These are phyloP conservation scores for Enteromius unitaeniatus DNA, from an alignment of 2,797 vertebrate species.

Conservation along the genomic window DNA sequence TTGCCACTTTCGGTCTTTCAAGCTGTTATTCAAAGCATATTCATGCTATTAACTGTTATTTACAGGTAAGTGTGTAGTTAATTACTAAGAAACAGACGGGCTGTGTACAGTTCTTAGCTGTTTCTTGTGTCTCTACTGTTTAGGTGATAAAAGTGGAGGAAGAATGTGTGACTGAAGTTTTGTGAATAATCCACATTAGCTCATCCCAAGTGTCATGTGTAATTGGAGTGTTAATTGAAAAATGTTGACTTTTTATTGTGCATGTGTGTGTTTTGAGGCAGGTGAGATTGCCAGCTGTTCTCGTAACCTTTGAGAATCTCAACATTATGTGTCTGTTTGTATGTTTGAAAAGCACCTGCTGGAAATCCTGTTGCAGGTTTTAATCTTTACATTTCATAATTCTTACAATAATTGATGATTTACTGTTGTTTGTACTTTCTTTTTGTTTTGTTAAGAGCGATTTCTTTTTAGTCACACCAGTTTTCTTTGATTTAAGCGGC, in stretches of 20 bases:
- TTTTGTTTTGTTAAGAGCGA: background rate
- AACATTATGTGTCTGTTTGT: background rate
- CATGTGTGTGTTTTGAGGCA: constrained; percentile 32
- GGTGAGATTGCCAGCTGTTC: constrained; percentile 53
- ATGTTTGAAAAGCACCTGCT: constrained; percentile 1
- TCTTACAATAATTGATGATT: background rate
- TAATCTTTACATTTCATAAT: background rate
- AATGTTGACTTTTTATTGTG: constrained; percentile 31
- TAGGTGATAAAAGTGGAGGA: background rate
- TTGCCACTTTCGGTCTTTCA: background rate
- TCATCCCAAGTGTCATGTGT: constrained; percentile 7
- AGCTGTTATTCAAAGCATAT: background rate
- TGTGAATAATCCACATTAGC: constrained; percentile 6
- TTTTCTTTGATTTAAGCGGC: background rate
- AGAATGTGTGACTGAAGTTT: constrained; percentile 6
- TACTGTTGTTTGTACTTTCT: background rate
- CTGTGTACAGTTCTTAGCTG: constrained; percentile 15
- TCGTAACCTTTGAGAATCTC: constrained; percentile 18
- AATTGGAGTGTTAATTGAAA: constrained; percentile 39
- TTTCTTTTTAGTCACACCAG: background rate
- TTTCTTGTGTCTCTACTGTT: background rate
- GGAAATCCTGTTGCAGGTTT: background rate
- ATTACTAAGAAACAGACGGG: background rate
- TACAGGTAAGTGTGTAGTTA: background rate
- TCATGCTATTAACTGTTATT: background rate